These are phyloP conservation scores for Drosophila subquinaria DNA, from an alignment of 2,888 invertebrate genomes.

Conservation along the genomic window DNA sequence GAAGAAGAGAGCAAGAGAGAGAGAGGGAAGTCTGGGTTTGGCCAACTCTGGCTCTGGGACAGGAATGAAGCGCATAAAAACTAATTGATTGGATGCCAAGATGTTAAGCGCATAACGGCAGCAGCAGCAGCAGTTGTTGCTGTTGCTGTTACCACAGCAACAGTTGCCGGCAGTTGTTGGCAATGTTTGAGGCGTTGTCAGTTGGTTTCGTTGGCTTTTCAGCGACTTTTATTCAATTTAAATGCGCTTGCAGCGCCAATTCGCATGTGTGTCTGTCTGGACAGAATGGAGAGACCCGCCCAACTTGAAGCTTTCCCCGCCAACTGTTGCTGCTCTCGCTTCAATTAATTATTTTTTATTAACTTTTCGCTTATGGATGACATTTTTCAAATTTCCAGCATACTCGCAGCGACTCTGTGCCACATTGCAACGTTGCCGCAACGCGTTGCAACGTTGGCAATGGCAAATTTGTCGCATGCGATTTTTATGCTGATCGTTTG, in stretches of 20 bases:
- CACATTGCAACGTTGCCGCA: constrained; percentile 10
- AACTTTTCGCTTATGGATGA: constrained; percentile 81
- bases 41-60: constrained; percentile 54
- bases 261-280: constrained; percentile 16
- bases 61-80: constrained; percentile 77
- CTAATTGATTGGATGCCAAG: constrained; percentile 82
- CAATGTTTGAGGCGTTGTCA: constrained; percentile 67
- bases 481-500: constrained; percentile 71
- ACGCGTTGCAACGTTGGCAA: constrained; percentile 20
- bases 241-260: constrained; percentile 74
- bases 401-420: constrained; percentile 37
- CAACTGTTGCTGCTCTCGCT: constrained; percentile 51
- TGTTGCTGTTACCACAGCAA: constrained; percentile 36
- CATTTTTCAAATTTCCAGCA: constrained; percentile 75
- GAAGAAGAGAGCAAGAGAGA: constrained; percentile 16
- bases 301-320: constrained; percentile 20
- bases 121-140: constrained; percentile 41
- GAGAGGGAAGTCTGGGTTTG: constrained; percentile 58
- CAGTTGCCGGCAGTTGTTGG: constrained; percentile 51
- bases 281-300: constrained; percentile 45
- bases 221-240: constrained; percentile 77
- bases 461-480: constrained; percentile 76
- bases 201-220: constrained; percentile 52
- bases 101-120: constrained; percentile 77
- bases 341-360: constrained; percentile 82